Evolutionary conservation across 2,888 invertebrate species (phyloP).

Genomic region (Arctia plantaginis): DNA sequence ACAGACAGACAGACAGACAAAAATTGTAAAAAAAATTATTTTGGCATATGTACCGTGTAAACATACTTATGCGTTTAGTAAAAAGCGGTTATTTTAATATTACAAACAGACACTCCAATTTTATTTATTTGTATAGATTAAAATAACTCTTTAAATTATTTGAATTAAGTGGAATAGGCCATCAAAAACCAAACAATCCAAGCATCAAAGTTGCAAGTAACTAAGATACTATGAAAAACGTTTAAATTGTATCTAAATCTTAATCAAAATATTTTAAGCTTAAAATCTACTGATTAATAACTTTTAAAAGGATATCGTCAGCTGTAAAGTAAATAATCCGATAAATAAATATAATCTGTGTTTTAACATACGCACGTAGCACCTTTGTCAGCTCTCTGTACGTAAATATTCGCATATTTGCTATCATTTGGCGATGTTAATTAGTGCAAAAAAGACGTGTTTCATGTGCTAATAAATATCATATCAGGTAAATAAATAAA

Average conservation of each 20-base stretch:
- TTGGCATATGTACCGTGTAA: no score
- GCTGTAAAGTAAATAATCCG: constrained; percentile 32
- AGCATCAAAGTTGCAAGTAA: background rate
- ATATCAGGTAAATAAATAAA: constrained; percentile 20
- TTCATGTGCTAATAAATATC: constrained; percentile 36
- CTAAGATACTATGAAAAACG: background rate
- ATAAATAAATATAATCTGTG: constrained; percentile 41
- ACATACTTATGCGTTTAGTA: no score
- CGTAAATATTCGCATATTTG: constrained; percentile 29
- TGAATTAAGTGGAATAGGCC: background rate
- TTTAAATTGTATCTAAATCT: background rate
- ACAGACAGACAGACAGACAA: no score
- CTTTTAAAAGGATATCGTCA: constrained; percentile 8
- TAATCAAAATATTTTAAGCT: constrained; percentile 7
- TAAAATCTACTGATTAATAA: constrained; percentile 15
- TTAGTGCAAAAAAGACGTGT: constrained; percentile 63
- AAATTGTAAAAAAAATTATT: no score
- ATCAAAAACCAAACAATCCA: background rate
- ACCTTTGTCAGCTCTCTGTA: constrained; percentile 14
- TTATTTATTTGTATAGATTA: no score
- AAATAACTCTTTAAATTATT: background rate
- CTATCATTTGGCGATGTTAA: constrained; percentile 58
- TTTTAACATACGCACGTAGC: constrained; percentile 27
- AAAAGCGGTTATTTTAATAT: no score
- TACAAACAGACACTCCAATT: no score